Conservation (phyloP, 2,888 invertebrate genomes). For the Mythimna albipuncta region DNA sequence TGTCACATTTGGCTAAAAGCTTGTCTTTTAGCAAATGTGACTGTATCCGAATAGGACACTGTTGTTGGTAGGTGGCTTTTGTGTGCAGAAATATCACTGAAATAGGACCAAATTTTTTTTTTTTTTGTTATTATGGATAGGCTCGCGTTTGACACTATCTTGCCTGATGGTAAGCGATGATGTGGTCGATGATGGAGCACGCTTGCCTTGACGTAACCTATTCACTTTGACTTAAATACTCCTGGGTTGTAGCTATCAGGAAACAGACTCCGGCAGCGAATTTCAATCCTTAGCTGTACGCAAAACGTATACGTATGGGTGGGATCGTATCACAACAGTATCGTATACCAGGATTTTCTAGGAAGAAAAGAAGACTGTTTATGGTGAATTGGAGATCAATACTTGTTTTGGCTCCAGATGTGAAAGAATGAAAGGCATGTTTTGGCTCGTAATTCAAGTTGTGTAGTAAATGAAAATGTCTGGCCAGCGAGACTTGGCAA, state of each 20-base stretch:
- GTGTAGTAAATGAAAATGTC: constrained; percentile 17
- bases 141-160: too few relatives aligned
- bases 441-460: constrained; percentile 2
- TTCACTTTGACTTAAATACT: too few relatives aligned
- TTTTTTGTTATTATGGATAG: too few relatives aligned
- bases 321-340: not conserved
- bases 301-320: too few relatives aligned
- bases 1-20: constrained; percentile 56
- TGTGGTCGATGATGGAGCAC: too few relatives aligned
- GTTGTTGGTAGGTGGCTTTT: constrained; percentile 25
- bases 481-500: constrained; percentile 22
- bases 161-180: too few relatives aligned
- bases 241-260: too few relatives aligned
- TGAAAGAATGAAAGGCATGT: not conserved
- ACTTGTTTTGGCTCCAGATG: not conserved
- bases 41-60: constrained; percentile 21
- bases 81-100: not conserved
- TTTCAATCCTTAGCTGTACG: too few relatives aligned
- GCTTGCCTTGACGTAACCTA: too few relatives aligned
- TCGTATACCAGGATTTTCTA: not conserved
- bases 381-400: not conserved
- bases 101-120: not conserved
- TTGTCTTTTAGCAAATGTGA: constrained; percentile 59
- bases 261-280: too few relatives aligned
- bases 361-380: not conserved